These are phyloP conservation scores for Hypercompe scribonia DNA, from an alignment of 2,888 invertebrate species.

Conservation along the genomic window DNA sequence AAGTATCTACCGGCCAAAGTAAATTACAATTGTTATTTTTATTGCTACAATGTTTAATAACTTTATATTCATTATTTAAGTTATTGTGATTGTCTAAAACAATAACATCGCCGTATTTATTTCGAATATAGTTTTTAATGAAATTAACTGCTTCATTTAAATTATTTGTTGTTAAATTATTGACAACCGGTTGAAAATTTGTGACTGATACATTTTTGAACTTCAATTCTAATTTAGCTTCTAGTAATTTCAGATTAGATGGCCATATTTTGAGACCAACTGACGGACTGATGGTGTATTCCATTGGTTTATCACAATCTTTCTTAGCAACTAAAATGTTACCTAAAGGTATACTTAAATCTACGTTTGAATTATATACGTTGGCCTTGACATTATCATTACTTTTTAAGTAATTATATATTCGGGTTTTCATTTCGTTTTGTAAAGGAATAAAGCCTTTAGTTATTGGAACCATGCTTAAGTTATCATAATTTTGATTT, in stretches of 20 bases:
- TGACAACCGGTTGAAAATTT: conserved; percentile 49
- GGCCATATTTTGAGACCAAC: conserved; percentile 47
- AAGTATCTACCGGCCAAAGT: conserved; percentile 39
- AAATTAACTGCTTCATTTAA: conserved; percentile 28
- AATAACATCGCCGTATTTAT: conserved; percentile 41
- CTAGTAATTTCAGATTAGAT: conserved; percentile 38
- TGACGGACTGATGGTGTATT: not conserved
- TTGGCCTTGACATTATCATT: conserved; percentile 2
- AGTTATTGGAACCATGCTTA: not conserved
- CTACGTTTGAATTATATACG: not conserved
- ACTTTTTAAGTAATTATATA: conserved; percentile 7
- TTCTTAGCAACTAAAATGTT: conserved; percentile 8
- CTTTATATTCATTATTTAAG: conserved; percentile 29
- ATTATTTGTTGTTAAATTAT: conserved; percentile 27
- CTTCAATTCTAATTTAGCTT: conserved; percentile 45
- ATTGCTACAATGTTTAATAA: conserved; percentile 24
- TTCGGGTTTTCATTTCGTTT: conserved; percentile 2
- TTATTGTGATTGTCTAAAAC: conserved; percentile 32
- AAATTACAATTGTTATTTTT: conserved; percentile 29
- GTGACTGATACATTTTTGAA: conserved; percentile 30
- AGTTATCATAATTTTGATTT: not conserved
- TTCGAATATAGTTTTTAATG: conserved; percentile 34
- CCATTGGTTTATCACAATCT: not conserved
- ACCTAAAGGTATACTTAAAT: conserved; percentile 16
- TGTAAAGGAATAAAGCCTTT: not conserved